Evolutionary conservation across 2,888 invertebrate genomes (phyloP), one percentile per base, ranked within the genome.

Genomic region (Torymus aiolomorphi): DNA sequence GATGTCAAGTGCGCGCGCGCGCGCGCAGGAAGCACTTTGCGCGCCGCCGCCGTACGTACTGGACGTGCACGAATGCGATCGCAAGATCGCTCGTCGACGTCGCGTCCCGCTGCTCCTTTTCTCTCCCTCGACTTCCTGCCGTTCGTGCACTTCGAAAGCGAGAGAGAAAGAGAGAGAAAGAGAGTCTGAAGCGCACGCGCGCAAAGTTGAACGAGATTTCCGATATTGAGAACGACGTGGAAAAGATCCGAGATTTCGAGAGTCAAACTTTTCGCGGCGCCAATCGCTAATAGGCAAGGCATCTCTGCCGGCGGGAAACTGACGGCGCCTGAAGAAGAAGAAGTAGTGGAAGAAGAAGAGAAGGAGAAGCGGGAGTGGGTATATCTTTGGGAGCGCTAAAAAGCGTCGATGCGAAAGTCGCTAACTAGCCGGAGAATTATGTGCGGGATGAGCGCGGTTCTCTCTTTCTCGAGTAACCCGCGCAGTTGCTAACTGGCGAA

Each of bases 1-100:
- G 78, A 78, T 72, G 81, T 76, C 75, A 71, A 61, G 61, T 61
- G 56, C 18, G 65, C 54, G 10, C 16, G 49, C 5, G 42, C 56
- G 59, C 51, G 18, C 24, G 52, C 16, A 20, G 18, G 42, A 42
- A 59, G 74, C 61, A 76, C 62, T 76, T 76, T 76, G 54, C 31
- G 16, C 16, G 4, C 51, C 12, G n/a, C 52, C 18, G 14, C 14
- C 16, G 49, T 42, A 42, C 42, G 42, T 42, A 42, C 3, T 65
- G 57, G 24, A 49, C n/a, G 42, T 42, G 42, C 42, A 8, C 42
- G 42, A 42, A 54, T 52, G 31, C 59, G 51, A 61, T 66, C 67
- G 65, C 10, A 8, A 1, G 13, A 42, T 31, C 16, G 24, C 1
- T 12, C 31, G 42, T 52, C 52, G 42, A 8, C 42, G 31, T 31